phyloP scores from a whole-genome alignment of 1,140 invertebrate species.

The Periplaneta americana region DNA sequence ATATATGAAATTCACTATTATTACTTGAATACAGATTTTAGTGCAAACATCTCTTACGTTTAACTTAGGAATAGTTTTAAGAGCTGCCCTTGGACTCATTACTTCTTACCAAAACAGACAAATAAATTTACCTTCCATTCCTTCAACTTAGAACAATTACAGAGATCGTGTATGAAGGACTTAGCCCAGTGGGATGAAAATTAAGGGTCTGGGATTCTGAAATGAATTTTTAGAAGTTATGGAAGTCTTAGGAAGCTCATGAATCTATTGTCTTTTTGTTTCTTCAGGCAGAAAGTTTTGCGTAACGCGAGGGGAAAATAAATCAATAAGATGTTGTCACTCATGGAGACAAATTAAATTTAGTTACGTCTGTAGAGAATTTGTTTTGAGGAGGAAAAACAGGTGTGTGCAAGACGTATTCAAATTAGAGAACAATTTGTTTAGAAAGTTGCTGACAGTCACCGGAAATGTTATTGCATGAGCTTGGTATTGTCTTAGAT shows the following conservation, averaged over 20 bases:
- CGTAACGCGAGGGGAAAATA: background rate
- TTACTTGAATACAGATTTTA: too few relatives aligned
- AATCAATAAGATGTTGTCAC: background rate
- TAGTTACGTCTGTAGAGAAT: background rate
- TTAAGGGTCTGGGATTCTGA: background rate
- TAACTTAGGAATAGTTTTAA: too few relatives aligned
- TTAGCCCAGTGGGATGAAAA: too few relatives aligned
- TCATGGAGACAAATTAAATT: background rate
- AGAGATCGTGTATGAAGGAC: too few relatives aligned
- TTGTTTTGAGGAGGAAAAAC: background rate
- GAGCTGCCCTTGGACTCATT: too few relatives aligned
- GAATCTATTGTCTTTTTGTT: background rate
- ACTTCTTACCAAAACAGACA: too few relatives aligned
- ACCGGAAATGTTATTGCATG: background rate
- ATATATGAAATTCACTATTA: too few relatives aligned
- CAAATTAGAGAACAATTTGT: background rate
- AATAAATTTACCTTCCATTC: too few relatives aligned
- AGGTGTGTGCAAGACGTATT: background rate
- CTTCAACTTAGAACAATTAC: too few relatives aligned
- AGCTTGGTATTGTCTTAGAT: too few relatives aligned
- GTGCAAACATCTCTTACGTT: too few relatives aligned
- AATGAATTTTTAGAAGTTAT: background rate
- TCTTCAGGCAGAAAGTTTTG: background rate
- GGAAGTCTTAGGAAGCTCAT: background rate
- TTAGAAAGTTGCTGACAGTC: background rate